Evolutionary conservation across 2,113 vertebrate species (phyloP).

Genomic region (Seriola dumerili): DNA sequence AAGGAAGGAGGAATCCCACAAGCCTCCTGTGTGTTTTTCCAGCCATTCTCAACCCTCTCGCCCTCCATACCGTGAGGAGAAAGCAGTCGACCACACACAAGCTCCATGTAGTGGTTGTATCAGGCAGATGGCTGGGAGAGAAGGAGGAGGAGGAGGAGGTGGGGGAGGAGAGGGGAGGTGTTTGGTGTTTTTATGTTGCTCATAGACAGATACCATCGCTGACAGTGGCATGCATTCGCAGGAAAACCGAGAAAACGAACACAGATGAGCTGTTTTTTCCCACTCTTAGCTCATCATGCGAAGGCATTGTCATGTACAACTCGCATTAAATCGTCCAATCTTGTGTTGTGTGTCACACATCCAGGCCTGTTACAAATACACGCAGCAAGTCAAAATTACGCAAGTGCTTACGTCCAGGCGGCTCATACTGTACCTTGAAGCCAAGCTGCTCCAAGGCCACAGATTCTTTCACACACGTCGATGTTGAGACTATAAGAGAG

Average conservation of each 20-base stretch:
- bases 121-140: slow-evolving; percentile 61
- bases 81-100: slow-evolving; percentile 54
- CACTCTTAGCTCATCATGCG: slow-evolving; percentile 14
- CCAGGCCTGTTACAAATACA: slow-evolving; percentile 43
- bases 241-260: slow-evolving; percentile 44
- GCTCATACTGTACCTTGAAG: slow-evolving; percentile 26
- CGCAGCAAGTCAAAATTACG: slow-evolving; percentile 47
- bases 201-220: slow-evolving; percentile 38
- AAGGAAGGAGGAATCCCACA: slow-evolving; percentile 43
- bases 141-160: slow-evolving; percentile 35
- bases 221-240: slow-evolving; percentile 19
- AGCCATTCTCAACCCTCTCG: slow-evolving; percentile 13
- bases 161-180: slow-evolving; percentile 1
- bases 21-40: slow-evolving; percentile 45
- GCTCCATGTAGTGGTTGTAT: slow-evolving; percentile 58
- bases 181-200: slow-evolving; percentile 53
- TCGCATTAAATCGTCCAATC: slow-evolving; percentile 36
- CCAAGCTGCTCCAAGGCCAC: slow-evolving; percentile 58
- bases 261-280: slow-evolving; percentile 16
- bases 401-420: slow-evolving; percentile 49
- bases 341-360: slow-evolving; percentile 11
- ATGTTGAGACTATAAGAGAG: slow-evolving; percentile 37
- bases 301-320: slow-evolving; percentile 28
- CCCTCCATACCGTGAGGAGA: slow-evolving; percentile 16
- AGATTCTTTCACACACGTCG: slow-evolving; percentile 4